phyloP scores from a whole-genome alignment of 2,888 invertebrate species.

The Drosophila robusta region DNA sequence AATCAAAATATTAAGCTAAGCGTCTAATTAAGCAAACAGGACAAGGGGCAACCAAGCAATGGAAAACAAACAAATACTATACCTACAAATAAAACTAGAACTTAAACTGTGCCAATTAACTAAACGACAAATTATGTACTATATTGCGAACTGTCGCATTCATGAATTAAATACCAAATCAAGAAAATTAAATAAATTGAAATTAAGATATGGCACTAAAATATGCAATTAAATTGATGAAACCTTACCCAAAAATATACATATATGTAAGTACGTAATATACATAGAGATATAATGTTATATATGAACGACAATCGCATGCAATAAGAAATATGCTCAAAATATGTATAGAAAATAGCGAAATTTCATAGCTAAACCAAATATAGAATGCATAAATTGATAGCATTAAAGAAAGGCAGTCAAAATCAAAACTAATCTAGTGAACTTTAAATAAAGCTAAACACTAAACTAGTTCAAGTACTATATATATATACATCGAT shows the following conservation, averaged over 20 bases:
- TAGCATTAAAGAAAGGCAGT: slow-evolving; percentile 50
- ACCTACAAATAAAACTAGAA: slow-evolving; percentile 20
- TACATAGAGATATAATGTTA: slow-evolving; percentile 37
- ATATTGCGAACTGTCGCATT: slow-evolving; percentile 18
- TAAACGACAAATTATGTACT: slow-evolving; percentile 44
- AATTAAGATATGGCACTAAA: slow-evolving; percentile 27
- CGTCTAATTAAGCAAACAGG: slow-evolving; percentile 31
- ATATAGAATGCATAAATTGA: slow-evolving; percentile 31
- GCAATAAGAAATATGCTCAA: slow-evolving; percentile 69
- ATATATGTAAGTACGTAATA: slow-evolving; percentile 19
- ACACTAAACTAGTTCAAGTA: slow-evolving; percentile 51
- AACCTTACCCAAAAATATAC: slow-evolving; percentile 21
- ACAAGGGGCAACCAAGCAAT: slow-evolving; percentile 26
- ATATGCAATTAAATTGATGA: slow-evolving; percentile 54
- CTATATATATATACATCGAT: slow-evolving; percentile 44
- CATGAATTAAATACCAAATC: slow-evolving; percentile 9
- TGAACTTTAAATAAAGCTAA: slow-evolving; percentile 32
- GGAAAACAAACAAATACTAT: slow-evolving; percentile 25
- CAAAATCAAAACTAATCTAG: slow-evolving; percentile 70
- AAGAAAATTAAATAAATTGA: slow-evolving; percentile 12
- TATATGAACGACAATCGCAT: slow-evolving; percentile 72
- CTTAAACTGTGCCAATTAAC: slow-evolving; percentile 72
- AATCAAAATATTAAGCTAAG: slow-evolving; percentile 69
- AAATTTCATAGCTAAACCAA: slow-evolving; percentile 57
- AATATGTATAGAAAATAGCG: slow-evolving; percentile 31